These are phyloP conservation scores for Lutjanus argentimaculatus DNA, from an alignment of 2,797 vertebrate genomes.

Conservation along the genomic window DNA sequence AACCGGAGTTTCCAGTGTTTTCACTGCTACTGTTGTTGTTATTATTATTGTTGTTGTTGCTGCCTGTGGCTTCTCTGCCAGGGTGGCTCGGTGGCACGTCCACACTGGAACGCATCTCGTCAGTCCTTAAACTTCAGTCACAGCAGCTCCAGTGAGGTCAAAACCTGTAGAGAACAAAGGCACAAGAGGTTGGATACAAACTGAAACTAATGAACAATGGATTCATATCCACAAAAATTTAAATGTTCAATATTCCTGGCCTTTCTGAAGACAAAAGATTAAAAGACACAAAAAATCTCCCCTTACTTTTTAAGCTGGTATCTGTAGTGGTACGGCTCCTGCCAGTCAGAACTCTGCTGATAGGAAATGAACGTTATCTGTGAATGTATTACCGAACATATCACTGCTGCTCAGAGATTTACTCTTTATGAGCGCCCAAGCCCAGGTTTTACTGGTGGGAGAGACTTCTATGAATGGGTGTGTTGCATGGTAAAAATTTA, in stretches of 20 bases:
- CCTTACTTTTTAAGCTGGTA: not conserved
- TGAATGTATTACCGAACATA: not conserved
- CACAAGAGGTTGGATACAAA: not conserved
- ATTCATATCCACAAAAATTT: not conserved
- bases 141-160: conserved; percentile 48
- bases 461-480: conserved; percentile 6
- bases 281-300: not conserved
- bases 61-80: conserved; percentile 7
- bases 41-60: conserved; percentile 16
- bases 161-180: conserved; percentile 43
- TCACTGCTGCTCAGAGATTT: not conserved
- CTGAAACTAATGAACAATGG: not conserved
- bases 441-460: not conserved
- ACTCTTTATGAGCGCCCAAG: conserved; percentile 18
- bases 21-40: conserved; percentile 49
- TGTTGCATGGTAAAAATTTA: conserved; percentile 46
- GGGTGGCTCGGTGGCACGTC: conserved; percentile 31
- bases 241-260: not conserved
- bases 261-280: not conserved
- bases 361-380: not conserved
- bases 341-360: not conserved
- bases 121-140: conserved; percentile 36
- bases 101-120: conserved; percentile 71
- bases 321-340: not conserved
- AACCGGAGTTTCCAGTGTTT: conserved; percentile 85